phyloP scores from a whole-genome alignment of 2,113 vertebrate genomes.

The Maccullochella peelii region DNA sequence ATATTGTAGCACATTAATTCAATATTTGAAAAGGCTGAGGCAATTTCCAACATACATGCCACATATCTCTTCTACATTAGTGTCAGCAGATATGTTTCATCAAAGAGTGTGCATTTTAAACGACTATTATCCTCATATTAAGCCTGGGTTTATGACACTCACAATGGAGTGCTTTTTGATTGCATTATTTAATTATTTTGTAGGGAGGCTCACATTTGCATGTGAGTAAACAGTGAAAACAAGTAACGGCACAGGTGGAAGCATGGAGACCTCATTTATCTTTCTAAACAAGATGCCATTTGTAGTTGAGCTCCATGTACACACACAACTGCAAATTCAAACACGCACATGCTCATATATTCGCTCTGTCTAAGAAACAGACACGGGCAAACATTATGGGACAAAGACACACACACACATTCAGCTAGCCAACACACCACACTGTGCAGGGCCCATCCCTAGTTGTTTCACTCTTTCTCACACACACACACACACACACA shows the following conservation, averaged over 20 bases:
- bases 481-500: conserved; percentile 17
- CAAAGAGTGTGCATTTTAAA: conserved; percentile 69
- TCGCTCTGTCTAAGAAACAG: conserved; percentile 1
- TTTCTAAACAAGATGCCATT: conserved; percentile 48
- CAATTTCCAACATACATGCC: conserved; percentile 7
- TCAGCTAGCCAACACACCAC: conserved; percentile 7
- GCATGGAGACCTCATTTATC: conserved; percentile 40
- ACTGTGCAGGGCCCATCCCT: conserved; percentile 19
- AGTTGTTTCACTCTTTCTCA: conserved; percentile 2
- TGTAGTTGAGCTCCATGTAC: conserved; percentile 32
- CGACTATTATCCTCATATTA: conserved; percentile 65
- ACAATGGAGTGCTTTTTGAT: conserved; percentile 64
- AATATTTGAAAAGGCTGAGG: conserved; percentile 22
- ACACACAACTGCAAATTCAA: conserved; percentile 18
- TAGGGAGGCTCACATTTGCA: conserved; percentile 46
- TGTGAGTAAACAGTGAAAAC: conserved; percentile 46
- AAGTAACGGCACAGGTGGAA: conserved; percentile 17
- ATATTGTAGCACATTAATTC: conserved; percentile 14
- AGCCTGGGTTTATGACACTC: conserved; percentile 58
- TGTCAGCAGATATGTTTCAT: conserved; percentile 27
- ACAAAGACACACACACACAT: conserved; percentile 15
- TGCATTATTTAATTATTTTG: conserved; percentile 55
- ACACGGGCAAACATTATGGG: conserved; percentile 21
- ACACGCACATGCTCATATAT: conserved; percentile 17
- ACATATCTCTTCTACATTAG: conserved; percentile 21